These are phyloP conservation scores for Aurelia coerulea DNA, from an alignment of 30 jellyfish, hydroid and myxozoan genomes.

Conservation along the genomic window DNA sequence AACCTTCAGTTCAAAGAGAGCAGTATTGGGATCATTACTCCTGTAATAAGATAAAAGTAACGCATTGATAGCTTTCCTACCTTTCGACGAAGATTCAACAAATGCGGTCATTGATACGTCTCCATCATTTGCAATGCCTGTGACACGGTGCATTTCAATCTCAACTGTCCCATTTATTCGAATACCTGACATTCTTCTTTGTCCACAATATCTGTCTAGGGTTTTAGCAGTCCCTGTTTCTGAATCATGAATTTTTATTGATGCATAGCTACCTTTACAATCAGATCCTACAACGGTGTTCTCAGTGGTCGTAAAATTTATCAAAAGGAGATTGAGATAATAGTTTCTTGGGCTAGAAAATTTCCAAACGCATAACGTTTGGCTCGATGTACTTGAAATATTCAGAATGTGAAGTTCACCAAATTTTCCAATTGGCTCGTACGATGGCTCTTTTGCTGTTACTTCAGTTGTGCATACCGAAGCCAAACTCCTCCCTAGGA, in stretches of 20 bases:
- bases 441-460: slow-evolving; percentile 10
- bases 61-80: not conserved
- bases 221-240: not conserved
- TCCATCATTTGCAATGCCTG: not conserved
- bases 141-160: slow-evolving; percentile 5
- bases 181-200: not conserved
- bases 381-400: not conserved
- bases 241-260: not conserved
- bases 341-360: slow-evolving; percentile 9
- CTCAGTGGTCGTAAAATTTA: slow-evolving; percentile 11
- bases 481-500: no score
- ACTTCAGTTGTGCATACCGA: not conserved
- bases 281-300: not conserved
- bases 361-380: slow-evolving; percentile 18
- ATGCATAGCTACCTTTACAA: slow-evolving; percentile 8
- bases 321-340: slow-evolving; percentile 6
- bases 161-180: slow-evolving; percentile 34
- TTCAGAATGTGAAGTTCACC: slow-evolving; percentile 22
- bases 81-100: slow-evolving; percentile 36
- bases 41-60: not conserved
- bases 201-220: slow-evolving; percentile 4
- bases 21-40: no score
- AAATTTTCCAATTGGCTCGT: not conserved
- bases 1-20: no score
- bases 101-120: slow-evolving; percentile 30